Evolutionary conservation across 2,113 vertebrate genomes (phyloP).

Genomic region (Panthera tigris): DNA sequence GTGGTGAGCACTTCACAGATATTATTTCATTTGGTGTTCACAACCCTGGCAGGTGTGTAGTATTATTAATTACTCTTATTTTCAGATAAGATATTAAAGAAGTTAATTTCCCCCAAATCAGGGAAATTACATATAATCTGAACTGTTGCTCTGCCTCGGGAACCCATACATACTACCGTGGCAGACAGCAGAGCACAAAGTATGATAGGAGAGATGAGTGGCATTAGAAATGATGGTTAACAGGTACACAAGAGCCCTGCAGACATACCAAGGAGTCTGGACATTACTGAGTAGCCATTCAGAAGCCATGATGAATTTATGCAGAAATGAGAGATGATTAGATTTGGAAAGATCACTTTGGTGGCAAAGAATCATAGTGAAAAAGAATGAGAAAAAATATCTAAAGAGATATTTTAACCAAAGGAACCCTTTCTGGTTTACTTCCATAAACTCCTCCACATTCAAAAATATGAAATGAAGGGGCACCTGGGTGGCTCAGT

Average conservation of each 20-base stretch:
- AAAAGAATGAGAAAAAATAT: background rate
- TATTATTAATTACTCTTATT: background rate
- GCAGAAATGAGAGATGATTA: background rate
- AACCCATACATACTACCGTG: background rate
- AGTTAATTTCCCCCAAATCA: background rate
- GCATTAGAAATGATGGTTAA: background rate
- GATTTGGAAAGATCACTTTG: background rate
- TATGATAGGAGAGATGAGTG: background rate
- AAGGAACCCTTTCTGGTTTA: background rate
- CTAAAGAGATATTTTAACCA: background rate
- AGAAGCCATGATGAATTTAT: background rate
- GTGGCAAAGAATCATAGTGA: background rate
- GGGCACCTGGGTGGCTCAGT: too few relatives aligned
- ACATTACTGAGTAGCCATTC: background rate
- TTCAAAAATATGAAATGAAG: background rate
- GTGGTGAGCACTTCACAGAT: background rate
- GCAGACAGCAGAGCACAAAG: background rate
- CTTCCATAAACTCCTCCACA: background rate
- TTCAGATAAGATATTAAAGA: slow-evolving; percentile 4
- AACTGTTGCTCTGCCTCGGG: background rate
- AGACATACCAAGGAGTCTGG: background rate
- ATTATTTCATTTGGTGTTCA: slow-evolving; percentile 32
- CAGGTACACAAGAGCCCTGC: background rate
- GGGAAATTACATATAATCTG: background rate
- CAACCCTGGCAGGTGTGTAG: background rate